These are phyloP conservation scores for Cosmia trapezina DNA, from an alignment of 2,888 invertebrate species.

Conservation along the genomic window DNA sequence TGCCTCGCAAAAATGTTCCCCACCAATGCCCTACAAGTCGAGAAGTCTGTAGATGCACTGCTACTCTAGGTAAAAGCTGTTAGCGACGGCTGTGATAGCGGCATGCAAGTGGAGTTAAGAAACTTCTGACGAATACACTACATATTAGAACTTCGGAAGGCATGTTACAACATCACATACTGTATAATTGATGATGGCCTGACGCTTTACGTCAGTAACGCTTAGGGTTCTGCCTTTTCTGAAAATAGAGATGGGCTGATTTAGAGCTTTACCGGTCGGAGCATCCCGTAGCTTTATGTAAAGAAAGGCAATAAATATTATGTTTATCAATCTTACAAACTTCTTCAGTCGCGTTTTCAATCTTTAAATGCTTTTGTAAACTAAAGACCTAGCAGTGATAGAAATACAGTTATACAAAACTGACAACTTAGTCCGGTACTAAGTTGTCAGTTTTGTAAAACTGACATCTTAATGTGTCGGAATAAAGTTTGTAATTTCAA, in stretches of 20 bases:
- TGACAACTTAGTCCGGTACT: too few relatives aligned
- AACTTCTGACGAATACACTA: constrained; percentile 1
- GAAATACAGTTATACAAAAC: too few relatives aligned
- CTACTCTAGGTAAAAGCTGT: neutral
- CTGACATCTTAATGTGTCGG: too few relatives aligned
- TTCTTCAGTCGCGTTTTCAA: neutral
- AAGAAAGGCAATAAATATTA: neutral
- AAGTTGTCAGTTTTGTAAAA: too few relatives aligned
- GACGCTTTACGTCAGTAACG: constrained; percentile 32
- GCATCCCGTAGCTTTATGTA: neutral
- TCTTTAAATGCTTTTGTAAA: too few relatives aligned
- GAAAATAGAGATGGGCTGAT: constrained; percentile 42
- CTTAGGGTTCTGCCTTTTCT: constrained; percentile 50
- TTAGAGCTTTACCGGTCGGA: constrained; percentile 1
- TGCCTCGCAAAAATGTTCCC: neutral
- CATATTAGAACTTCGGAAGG: constrained; percentile 1
- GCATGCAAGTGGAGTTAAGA: constrained; percentile 21
- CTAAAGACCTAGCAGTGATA: too few relatives aligned
- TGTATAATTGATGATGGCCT: constrained; percentile 18
- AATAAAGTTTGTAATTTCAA: too few relatives aligned
- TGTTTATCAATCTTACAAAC: neutral
- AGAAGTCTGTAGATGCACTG: neutral
- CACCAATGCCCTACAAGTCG: neutral
- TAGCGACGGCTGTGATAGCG: constrained; percentile 15
- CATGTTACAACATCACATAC: constrained; percentile 33